Percentiles rank a stretch among this genome's conserved stretches.
phyloP scores from a whole-genome alignment of 2,888 invertebrate species.

The Dryococelus australis region DNA sequence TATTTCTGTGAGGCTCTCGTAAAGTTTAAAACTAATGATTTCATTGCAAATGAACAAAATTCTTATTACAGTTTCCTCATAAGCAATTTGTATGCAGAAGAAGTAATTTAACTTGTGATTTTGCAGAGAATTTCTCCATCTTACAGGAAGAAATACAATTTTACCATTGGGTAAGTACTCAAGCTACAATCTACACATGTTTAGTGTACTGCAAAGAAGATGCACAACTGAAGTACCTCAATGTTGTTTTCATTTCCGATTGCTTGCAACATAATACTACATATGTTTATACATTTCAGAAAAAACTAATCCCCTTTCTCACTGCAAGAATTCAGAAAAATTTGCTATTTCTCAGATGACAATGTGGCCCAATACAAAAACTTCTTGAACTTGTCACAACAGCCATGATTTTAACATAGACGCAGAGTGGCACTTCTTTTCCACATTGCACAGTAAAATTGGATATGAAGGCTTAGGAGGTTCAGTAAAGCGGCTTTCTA shows the following conservation, averaged over 20 bases:
- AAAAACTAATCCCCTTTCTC: background rate
- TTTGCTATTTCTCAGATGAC: background rate
- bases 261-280: background rate
- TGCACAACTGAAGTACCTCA: background rate
- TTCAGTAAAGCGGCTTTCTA: background rate
- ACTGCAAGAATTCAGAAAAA: background rate
- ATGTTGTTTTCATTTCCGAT: conserved; percentile 11
- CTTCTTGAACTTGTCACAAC: background rate
- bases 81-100: too few species aligned
- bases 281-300: background rate
- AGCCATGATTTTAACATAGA: background rate
- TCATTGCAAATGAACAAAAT: too few species aligned
- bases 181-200: background rate
- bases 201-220: background rate
- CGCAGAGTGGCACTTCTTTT: background rate
- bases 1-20: background rate
- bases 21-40: too few species aligned
- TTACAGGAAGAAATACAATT: too few species aligned
- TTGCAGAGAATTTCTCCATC: too few species aligned
- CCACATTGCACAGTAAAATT: background rate
- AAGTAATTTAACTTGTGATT: too few species aligned
- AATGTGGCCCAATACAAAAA: too few species aligned
- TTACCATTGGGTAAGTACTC: background rate
- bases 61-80: background rate
- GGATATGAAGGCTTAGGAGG: background rate